Conservation (phyloP, 1,140 invertebrate species). For the Zaprionus ghesquierei region DNA sequence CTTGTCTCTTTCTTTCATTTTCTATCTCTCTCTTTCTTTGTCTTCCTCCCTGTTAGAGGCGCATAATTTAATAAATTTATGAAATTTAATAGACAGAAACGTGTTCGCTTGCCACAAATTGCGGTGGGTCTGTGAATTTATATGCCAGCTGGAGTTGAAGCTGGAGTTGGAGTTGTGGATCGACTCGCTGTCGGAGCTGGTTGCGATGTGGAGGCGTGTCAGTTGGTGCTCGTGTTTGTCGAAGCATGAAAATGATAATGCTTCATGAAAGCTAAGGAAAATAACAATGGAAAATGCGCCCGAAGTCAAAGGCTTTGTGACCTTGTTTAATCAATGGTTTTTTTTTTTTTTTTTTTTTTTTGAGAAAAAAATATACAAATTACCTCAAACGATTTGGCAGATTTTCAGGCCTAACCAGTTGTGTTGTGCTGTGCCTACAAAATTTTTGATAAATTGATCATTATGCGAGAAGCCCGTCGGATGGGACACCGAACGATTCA, state of each 20-base stretch:
- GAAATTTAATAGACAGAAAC: slow-evolving; percentile 78
- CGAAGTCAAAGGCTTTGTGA: neutral
- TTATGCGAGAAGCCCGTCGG: neutral
- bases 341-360: neutral
- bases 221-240: slow-evolving; percentile 24
- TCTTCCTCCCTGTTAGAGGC: slow-evolving; percentile 1
- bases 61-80: slow-evolving; percentile 80
- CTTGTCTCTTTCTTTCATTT: slow-evolving; percentile 34
- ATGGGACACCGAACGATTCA: neutral
- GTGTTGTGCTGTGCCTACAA: neutral
- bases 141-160: slow-evolving; percentile 36
- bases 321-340: slow-evolving; percentile 3
- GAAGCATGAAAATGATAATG: slow-evolving; percentile 39
- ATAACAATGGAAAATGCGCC: neutral
- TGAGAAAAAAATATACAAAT: neutral
- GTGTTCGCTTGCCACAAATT: slow-evolving; percentile 75
- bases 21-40: neutral
- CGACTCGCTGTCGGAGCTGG: neutral
- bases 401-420: neutral
- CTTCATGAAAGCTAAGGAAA: neutral
- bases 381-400: neutral
- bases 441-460: neutral
- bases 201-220: slow-evolving; percentile 24
- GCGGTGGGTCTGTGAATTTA: slow-evolving; percentile 62
- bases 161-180: neutral